These are phyloP conservation scores for Thalassarche chlororhynchos DNA, from an alignment of 2,113 vertebrate species.

Conservation along the genomic window DNA sequence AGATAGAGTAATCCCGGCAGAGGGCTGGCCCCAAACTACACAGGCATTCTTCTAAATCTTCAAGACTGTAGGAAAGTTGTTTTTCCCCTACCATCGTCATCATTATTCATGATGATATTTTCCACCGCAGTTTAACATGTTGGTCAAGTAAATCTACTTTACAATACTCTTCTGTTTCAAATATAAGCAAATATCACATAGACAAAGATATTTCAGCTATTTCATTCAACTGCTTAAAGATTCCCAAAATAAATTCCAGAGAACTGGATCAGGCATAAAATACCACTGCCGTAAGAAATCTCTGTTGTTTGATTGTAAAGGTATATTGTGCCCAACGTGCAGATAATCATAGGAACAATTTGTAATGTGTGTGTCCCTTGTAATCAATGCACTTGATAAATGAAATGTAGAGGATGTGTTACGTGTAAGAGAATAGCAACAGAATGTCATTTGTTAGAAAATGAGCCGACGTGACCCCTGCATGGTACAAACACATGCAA, in stretches of 20 bases:
- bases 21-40: constrained; percentile 25
- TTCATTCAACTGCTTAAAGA: constrained; percentile 8
- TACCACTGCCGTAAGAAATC: not conserved
- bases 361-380: not conserved
- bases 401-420: constrained; percentile 47
- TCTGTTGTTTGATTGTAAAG: not conserved
- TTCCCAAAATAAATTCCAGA: constrained; percentile 23
- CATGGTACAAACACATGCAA: not conserved
- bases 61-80: not conserved
- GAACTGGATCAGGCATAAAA: not conserved
- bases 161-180: not conserved
- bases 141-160: constrained; percentile 8
- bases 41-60: constrained; percentile 48
- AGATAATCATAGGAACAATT: not conserved
- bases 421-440: constrained; percentile 62
- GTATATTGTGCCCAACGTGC: not conserved
- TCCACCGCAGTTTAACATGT: not conserved
- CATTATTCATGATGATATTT: not conserved
- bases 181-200: not conserved
- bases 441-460: constrained; percentile 52
- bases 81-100: not conserved
- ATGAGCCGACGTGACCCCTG: constrained; percentile 11
- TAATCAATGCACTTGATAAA: constrained; percentile 39
- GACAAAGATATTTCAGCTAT: not conserved
- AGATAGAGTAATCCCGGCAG: constrained; percentile 76